Conservation (phyloP, 2,113 vertebrate species). For the Eudyptes chrysolophus region DNA sequence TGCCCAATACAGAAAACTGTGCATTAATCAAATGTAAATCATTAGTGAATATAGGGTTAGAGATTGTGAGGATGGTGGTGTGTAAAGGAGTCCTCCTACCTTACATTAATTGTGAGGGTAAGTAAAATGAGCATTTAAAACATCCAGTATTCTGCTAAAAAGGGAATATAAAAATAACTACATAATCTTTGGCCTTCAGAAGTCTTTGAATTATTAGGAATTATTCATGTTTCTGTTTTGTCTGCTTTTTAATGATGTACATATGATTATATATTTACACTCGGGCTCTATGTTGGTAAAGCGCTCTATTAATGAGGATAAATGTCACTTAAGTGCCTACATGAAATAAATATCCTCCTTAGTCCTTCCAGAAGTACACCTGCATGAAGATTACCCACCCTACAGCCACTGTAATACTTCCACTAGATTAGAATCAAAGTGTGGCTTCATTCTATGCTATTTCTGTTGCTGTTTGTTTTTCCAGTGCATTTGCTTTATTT, state of each 20-base stretch:
- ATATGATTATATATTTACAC: not conserved
- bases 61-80: not conserved
- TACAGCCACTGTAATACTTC: not conserved
- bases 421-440: not conserved
- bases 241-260: not conserved
- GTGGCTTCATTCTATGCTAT: not conserved
- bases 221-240: not conserved
- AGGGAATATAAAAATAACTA: not conserved
- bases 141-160: not conserved
- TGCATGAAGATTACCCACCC: not conserved
- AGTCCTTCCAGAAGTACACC: not conserved
- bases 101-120: not conserved
- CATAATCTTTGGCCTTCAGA: not conserved
- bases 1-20: not conserved
- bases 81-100: not conserved
- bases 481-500: slow-evolving; percentile 60
- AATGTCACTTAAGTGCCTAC: not conserved
- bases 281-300: accelerated
- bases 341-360: not conserved
- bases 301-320: not conserved
- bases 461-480: slow-evolving; percentile 15
- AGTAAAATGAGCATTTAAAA: not conserved
- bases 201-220: not conserved
- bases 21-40: not conserved
- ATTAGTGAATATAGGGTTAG: not conserved